These are phyloP conservation scores for Discoglossus pictus DNA, from an alignment of 2,797 vertebrate species.

Conservation along the genomic window DNA sequence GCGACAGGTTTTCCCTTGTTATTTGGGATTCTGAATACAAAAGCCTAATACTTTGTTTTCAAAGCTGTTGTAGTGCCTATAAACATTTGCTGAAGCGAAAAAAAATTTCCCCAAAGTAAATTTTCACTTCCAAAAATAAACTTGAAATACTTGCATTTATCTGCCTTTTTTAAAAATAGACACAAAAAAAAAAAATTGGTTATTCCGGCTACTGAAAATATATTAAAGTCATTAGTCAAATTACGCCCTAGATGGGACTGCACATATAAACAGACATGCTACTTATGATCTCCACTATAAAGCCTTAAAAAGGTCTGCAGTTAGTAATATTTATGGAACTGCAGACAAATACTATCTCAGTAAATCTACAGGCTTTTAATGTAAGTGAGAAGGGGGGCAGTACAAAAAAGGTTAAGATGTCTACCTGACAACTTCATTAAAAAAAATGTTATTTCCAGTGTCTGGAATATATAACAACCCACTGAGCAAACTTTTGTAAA, in stretches of 20 bases:
- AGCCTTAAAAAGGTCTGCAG: slow-evolving; percentile 55
- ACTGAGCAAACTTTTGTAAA: slow-evolving; percentile 63
- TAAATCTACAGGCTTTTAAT: slow-evolving; percentile 59
- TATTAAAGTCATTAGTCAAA: slow-evolving; percentile 22
- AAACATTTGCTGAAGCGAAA: no score
- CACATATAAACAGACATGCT: slow-evolving; percentile 56
- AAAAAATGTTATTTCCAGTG: slow-evolving; percentile 65
- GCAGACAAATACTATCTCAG: slow-evolving; percentile 62
- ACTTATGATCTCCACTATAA: slow-evolving; percentile 62
- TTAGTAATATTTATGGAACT: slow-evolving; percentile 55
- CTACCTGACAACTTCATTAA: slow-evolving; percentile 52
- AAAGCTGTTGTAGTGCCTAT: no score
- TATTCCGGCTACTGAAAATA: not conserved
- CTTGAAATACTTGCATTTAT: not conserved
- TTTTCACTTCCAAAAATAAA: slow-evolving; percentile 10
- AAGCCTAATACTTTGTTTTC: no score
- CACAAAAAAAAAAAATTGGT: not conserved
- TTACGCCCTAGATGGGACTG: slow-evolving; percentile 13
- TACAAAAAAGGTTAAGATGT: slow-evolving; percentile 42
- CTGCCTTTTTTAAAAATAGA: no score
- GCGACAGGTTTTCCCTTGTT: no score
- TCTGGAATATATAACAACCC: slow-evolving; percentile 64
- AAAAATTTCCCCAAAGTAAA: no score
- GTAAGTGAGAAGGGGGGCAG: slow-evolving; percentile 52
- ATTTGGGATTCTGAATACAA: no score